phyloP scores from a whole-genome alignment of 2,888 invertebrate genomes.

The Tipula lateralis region DNA sequence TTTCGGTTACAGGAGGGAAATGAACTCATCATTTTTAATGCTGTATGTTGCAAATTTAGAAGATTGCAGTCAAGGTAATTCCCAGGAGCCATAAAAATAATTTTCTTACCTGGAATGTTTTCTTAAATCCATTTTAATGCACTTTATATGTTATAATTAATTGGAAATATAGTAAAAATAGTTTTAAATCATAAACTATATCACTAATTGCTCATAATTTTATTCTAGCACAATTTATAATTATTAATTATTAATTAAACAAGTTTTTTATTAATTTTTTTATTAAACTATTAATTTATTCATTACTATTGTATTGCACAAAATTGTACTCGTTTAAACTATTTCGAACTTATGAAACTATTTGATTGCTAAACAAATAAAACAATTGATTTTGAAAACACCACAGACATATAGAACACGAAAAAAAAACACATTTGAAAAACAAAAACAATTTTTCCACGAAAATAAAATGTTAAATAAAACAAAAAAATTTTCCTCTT shows the following conservation, averaged over 20 bases:
- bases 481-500: neutral
- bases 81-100: too few relatives aligned
- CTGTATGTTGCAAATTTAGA: neutral
- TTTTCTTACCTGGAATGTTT: neutral
- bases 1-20: neutral
- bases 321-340: neutral
- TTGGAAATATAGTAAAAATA: neutral
- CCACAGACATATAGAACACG: neutral
- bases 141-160: neutral
- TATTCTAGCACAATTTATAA: neutral
- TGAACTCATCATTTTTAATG: neutral
- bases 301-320: neutral
- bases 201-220: neutral
- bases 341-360: neutral
- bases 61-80: too few relatives aligned
- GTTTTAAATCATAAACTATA: neutral
- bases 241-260: neutral
- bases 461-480: neutral
- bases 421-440: neutral
- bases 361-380: neutral
- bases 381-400: slow-evolving; percentile 11
- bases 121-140: neutral
- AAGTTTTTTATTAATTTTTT: neutral
- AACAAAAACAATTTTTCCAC: neutral
- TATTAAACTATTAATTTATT: neutral